Conservation (phyloP, 2,888 invertebrate species). For the Bugula neritina region DNA sequence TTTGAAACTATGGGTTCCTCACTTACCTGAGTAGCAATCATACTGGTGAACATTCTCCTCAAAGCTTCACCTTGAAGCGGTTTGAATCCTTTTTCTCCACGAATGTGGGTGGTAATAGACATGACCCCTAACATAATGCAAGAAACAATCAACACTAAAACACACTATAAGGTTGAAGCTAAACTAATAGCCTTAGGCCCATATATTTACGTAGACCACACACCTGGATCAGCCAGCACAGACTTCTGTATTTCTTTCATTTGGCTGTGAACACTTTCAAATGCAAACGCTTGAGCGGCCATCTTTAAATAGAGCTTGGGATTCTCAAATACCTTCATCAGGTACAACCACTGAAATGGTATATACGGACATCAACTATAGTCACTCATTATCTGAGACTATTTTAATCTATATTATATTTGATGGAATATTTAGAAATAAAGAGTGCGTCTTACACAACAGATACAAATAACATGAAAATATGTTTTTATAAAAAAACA, state of each 20-base stretch:
- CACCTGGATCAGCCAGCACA: conserved; percentile 20
- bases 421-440: too few species aligned
- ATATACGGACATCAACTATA: too few species aligned
- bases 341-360: conserved; percentile 46
- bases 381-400: too few species aligned
- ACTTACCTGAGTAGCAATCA: conserved; percentile 41
- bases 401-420: too few species aligned
- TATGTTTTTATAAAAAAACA: too few species aligned
- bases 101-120: conserved; percentile 41
- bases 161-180: conserved; percentile 36
- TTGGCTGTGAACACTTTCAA: conserved; percentile 43
- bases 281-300: conserved; percentile 37
- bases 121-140: conserved; percentile 41
- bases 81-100: conserved; percentile 47
- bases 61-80: conserved; percentile 48
- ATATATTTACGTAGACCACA: not conserved
- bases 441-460: too few species aligned
- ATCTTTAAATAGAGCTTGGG: conserved; percentile 41
- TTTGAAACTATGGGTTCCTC: too few species aligned
- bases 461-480: too few species aligned
- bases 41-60: conserved; percentile 37
- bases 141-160: conserved; percentile 45
- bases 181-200: not conserved
- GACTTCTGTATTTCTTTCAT: conserved; percentile 38
- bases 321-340: conserved; percentile 50